Evolutionary conservation across 2,888 invertebrate species (phyloP).

Genomic region (Itoplectis maculator): DNA sequence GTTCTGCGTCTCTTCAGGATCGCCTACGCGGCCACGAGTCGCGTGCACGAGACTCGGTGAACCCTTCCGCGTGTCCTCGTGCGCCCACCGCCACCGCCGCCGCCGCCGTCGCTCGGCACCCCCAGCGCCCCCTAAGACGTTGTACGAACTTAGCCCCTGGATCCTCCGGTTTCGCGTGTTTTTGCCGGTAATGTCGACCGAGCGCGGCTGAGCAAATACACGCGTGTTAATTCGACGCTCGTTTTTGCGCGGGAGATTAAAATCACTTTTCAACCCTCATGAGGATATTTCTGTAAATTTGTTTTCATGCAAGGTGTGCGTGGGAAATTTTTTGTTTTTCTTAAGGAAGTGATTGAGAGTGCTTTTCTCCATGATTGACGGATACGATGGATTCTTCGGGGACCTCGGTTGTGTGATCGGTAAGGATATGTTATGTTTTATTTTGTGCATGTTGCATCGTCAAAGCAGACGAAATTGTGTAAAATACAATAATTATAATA

Average conservation of each 20-base stretch:
- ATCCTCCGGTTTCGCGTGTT: background rate
- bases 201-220: background rate
- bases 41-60: constrained; percentile 53
- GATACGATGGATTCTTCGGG: constrained; percentile 3
- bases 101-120: constrained; percentile 48
- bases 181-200: background rate
- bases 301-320: no score
- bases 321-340: background rate
- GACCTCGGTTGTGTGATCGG: constrained; percentile 9
- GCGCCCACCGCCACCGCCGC: no score
- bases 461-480: background rate
- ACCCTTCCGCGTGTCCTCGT: constrained; percentile 65
- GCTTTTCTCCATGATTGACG: background rate
- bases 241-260: background rate
- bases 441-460: background rate
- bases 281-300: no score
- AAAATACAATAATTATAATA: background rate
- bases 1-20: constrained; percentile 47
- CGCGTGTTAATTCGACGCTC: background rate
- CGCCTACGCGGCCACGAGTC: constrained; percentile 48
- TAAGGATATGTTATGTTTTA: constrained; percentile 15
- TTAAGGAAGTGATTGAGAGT: background rate
- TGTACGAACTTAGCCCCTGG: constrained; percentile 64
- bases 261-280: no score
- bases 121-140: constrained; percentile 78